A percentile compares a stretch with the other conserved stretches of the same genome.
These are phyloP conservation scores for Atlantisia rogersi DNA, from an alignment of 2,113 vertebrate species.

Conservation along the genomic window DNA sequence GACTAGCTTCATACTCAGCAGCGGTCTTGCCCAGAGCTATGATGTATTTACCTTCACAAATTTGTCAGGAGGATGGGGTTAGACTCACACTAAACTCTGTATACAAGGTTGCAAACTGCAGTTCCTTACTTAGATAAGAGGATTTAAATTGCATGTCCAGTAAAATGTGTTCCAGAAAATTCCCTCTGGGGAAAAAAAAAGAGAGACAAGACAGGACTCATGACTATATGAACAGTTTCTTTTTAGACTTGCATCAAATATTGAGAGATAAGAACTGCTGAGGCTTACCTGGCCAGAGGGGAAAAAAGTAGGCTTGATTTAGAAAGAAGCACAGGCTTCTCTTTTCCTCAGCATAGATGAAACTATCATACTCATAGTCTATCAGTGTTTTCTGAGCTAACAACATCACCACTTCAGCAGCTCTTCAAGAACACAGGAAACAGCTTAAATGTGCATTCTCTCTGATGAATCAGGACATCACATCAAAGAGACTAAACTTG, in stretches of 20 bases:
- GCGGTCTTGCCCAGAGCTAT: background rate
- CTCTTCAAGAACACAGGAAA: background rate
- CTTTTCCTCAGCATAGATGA: background rate
- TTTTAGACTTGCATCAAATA: background rate
- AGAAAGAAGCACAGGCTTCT: background rate
- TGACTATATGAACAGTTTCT: background rate
- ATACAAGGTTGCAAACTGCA: background rate
- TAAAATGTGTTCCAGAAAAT: background rate
- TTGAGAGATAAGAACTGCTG: background rate
- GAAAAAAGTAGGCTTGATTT: background rate
- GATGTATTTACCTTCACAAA: background rate
- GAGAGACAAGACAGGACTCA: background rate
- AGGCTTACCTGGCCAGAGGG: background rate
- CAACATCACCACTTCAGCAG: background rate
- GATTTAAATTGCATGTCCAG: accelerated
- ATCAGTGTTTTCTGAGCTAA: background rate
- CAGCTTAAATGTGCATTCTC: background rate
- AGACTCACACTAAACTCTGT: background rate
- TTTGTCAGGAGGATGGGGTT: background rate
- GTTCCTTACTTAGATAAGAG: background rate
- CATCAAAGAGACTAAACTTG: background rate
- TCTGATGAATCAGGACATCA: background rate
- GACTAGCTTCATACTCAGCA: background rate
- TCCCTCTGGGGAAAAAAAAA: background rate
- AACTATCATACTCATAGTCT: background rate